Evolutionary conservation across 2,113 vertebrate species (phyloP), one percentile per base, ranked within the genome.

Genomic region (Amazona vittata): DNA sequence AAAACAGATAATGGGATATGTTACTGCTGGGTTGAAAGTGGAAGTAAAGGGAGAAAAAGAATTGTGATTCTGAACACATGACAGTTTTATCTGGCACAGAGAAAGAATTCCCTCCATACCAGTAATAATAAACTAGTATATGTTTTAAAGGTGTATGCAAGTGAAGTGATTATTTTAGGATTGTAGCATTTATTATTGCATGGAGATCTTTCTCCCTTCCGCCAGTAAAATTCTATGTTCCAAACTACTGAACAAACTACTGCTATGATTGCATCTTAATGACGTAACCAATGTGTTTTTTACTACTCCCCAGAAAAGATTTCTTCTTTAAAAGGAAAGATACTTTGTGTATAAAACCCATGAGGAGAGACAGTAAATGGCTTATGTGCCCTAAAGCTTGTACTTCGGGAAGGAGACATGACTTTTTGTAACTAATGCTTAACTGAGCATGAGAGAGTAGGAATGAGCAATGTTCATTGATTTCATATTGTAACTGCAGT

Each of bases 161-260:
- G 71, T 62, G 37, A 46, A 33, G 59, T 73, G 67, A 88, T 96
- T 88, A 83, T 92, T 85, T 95, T 86, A 81, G 68, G 84, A 77
- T 74, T 86, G 78, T 31, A 59, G 59, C 33, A 43, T 84, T 85
- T 93, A 73, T 67, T 86, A 50, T 71, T 69, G 46, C n/a, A 49
- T 41, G 59, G 83, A 90, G 91, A 50, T 11, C 12, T 57, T 74
- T 69, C 71, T 93, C 17, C 21, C 11, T 63, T 78, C 39, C 79
- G 49, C 31, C 29, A 76, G 69, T 64, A 80, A 85, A 62, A 69
- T 87, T 78, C 87, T 76, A 57, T 64, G 53, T 69, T 87, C 44
- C 65, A 53, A 89, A 44, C 47, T 88, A 71, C 76, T 90, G 89
- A 79, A 50, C 46, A 78, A 69, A 94, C 76, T 37, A 31, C 44